Conservation (phyloP, 1,140 invertebrate species). For the Mycetomoellerius zeteki region DNA sequence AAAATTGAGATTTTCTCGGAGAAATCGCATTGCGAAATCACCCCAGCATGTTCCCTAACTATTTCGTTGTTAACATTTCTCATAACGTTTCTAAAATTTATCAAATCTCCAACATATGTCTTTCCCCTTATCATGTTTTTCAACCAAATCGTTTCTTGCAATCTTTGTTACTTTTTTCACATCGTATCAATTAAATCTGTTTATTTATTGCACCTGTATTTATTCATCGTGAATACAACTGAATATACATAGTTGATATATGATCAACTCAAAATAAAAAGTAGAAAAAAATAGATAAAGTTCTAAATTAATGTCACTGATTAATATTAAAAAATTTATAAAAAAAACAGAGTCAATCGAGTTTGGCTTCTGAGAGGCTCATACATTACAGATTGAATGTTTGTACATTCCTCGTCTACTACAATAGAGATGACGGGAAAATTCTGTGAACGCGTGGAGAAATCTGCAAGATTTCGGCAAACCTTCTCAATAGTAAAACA, state of each 20-base stretch:
- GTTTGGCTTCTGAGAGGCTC: neutral
- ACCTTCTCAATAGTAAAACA: conserved; percentile 42
- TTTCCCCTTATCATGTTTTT: neutral
- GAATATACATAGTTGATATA: neutral
- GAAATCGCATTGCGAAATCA: neutral
- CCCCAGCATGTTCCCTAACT: neutral
- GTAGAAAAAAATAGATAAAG: neutral
- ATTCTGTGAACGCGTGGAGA: conserved; percentile 8
- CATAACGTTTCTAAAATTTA: neutral
- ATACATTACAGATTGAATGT: neutral
- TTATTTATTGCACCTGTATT: conserved; percentile 31
- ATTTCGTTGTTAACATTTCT: neutral
- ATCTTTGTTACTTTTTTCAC: neutral
- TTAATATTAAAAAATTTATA: neutral
- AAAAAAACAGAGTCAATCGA: neutral
- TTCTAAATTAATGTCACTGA: neutral
- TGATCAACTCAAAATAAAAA: neutral
- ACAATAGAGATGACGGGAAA: neutral
- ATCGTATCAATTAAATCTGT: neutral
- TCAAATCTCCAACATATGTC: neutral
- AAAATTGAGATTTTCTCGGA: conserved; percentile 7
- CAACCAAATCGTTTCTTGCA: neutral
- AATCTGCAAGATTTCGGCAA: conserved; percentile 38
- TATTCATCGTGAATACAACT: neutral
- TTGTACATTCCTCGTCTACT: neutral